Base-by-base conservation (phyloP, 2,797 vertebrate species). In the Eulemur coronatus region DNA sequence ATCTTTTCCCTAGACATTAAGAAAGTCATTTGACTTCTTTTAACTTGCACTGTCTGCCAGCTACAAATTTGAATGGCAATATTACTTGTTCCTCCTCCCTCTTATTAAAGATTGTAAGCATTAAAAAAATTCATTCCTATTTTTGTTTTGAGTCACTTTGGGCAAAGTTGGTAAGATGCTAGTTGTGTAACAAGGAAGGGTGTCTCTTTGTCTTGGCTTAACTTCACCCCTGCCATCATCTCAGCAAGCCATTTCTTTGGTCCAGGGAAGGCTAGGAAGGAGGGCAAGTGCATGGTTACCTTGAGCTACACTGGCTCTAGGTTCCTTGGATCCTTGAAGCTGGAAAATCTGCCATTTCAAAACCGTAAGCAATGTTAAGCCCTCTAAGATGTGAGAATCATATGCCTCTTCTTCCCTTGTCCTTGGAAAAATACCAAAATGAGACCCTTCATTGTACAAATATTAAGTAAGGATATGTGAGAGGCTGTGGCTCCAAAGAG, bases 261-360 rank as follows among this genome's bases (percentile, higher is more conserved):
- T 80, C 33, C 12, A 10, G 20, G 30, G 20, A 70, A 11, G 22
- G 13, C 24, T 24, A 14, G 38, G 22, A 57, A 63, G 6, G 5
- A 63, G 28, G 11, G 67, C 7, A 57, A 22, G 2, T 30, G 1
- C 4, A 0, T 10, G 5, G 20, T 1, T 22, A 75, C 14, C n/a
- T 48, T 20, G 20, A 96, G 13, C 17, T 57, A 52, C n/a, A 5
- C 2, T 46, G 55, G 38, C 24, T 76, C 24, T 3, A 38, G 48
- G 48, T 10, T 55, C 26, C 72, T 52, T 43, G 87, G 48, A 55
- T 50, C 7, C 46, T 72, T 20, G 15, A 94, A 35, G 6, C 35
- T 50, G 7, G 65, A 92, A 84, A 95, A 82, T 24, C 30, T 55
- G 18, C 52, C n/a, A 72, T 75, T 97, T 88, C 55, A 93, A 55